A percentile compares a stretch with the other conserved stretches of the same genome.
These are phyloP conservation scores for Sturnus vulgaris DNA, from an alignment of 2,113 vertebrate genomes.

Conservation along the genomic window DNA sequence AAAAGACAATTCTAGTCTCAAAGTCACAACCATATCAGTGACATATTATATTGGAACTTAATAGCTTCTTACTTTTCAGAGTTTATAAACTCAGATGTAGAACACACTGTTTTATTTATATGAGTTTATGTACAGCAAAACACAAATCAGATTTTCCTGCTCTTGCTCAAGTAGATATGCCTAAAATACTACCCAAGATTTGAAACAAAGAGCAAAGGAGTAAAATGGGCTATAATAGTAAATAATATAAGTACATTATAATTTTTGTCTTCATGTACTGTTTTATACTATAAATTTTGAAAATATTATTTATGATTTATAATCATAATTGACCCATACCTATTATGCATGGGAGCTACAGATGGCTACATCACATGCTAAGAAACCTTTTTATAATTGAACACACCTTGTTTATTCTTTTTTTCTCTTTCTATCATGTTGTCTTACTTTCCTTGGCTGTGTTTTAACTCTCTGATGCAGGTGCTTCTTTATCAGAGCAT, in stretches of 20 bases:
- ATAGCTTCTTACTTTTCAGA: background rate
- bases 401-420: rapidly evolving
- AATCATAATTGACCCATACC: background rate
- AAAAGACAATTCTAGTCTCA: background rate
- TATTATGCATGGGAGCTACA: background rate
- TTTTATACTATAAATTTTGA: background rate
- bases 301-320: background rate
- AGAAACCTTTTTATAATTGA: background rate
- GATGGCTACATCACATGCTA: background rate
- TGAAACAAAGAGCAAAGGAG: background rate
- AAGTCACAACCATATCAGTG: background rate
- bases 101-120: background rate
- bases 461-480: background rate
- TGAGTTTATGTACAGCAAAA: background rate
- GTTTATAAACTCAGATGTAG: background rate
- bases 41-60: background rate
- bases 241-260: background rate
- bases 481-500: background rate
- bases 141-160: background rate
- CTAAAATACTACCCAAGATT: background rate
- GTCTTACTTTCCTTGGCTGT: background rate
- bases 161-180: background rate
- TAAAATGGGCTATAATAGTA: background rate
- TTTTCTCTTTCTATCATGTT: background rate
- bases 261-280: background rate